phyloP scores from a whole-genome alignment of 2,797 vertebrate genomes.

The Numenius phaeopus region DNA sequence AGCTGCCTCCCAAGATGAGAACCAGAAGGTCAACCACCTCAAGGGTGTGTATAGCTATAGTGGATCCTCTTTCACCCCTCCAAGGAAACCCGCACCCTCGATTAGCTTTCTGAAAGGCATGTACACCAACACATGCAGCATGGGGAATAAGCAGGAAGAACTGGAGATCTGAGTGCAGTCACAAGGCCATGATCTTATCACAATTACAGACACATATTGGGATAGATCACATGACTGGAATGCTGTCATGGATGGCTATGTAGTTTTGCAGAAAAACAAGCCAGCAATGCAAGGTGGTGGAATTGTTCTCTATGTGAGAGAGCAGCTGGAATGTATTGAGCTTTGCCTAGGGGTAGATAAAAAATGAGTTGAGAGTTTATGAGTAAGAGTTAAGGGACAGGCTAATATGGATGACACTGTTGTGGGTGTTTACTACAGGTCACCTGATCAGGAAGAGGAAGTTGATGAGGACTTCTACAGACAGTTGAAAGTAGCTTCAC shows the following conservation, averaged over 20 bases:
- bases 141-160: not conserved
- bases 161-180: not conserved
- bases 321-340: not conserved
- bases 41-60: not conserved
- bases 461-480: too few species aligned
- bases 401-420: not conserved
- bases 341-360: not conserved
- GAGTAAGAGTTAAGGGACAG: not conserved
- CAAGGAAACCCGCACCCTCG: not conserved
- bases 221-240: not conserved
- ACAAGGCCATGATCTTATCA: not conserved
- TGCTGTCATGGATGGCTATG: not conserved
- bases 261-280: not conserved
- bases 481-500: too few species aligned
- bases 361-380: not conserved
- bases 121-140: not conserved
- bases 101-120: not conserved
- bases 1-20: not conserved
- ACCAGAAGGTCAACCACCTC: not conserved
- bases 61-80: not conserved
- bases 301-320: not conserved
- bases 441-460: too few species aligned
- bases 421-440: too few species aligned
- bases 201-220: not conserved
- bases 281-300: not conserved